Percentiles rank a stretch among this genome's conserved stretches.
Conservation (phyloP, 2,113 vertebrate species). For the Charadrius vociferus region DNA sequence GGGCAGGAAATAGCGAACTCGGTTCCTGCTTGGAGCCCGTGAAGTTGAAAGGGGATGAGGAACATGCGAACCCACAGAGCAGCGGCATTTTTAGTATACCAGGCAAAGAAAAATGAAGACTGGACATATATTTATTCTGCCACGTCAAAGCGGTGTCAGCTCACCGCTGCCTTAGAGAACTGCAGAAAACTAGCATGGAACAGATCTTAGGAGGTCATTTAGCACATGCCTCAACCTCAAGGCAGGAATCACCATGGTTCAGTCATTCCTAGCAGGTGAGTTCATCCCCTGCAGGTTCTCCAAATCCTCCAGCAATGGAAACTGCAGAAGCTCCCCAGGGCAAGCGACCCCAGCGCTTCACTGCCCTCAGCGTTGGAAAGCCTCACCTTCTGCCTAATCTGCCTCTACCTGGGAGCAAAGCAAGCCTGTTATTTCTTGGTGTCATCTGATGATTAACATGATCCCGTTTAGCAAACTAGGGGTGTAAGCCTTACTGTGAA, state of each 20-base stretch:
- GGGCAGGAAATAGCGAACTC: background rate
- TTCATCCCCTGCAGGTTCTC: background rate
- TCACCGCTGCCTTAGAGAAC: background rate
- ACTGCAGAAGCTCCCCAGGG: background rate
- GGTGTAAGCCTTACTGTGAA: background rate
- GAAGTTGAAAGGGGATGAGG: background rate
- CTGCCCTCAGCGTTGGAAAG: background rate
- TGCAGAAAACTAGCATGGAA: constrained; percentile 4
- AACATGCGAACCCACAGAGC: background rate
- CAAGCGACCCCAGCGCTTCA: background rate
- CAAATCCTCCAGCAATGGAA: constrained; percentile 17
- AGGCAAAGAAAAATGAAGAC: background rate
- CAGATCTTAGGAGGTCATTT: background rate
- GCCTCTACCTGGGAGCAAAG: constrained; percentile 5
- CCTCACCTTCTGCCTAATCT: background rate
- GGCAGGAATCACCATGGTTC: background rate
- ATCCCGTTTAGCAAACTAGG: background rate
- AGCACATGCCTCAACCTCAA: background rate
- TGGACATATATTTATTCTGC: background rate
- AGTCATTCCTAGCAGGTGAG: constrained; percentile 15
- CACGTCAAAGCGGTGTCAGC: background rate
- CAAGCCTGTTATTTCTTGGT: constrained; percentile 18
- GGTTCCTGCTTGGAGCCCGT: background rate
- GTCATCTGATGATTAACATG: background rate
- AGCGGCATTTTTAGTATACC: background rate